Percentiles rank a stretch among this genome's conserved stretches.
Conservation (phyloP, 1,140 invertebrate genomes). For the Oreohelix idahoensis region DNA sequence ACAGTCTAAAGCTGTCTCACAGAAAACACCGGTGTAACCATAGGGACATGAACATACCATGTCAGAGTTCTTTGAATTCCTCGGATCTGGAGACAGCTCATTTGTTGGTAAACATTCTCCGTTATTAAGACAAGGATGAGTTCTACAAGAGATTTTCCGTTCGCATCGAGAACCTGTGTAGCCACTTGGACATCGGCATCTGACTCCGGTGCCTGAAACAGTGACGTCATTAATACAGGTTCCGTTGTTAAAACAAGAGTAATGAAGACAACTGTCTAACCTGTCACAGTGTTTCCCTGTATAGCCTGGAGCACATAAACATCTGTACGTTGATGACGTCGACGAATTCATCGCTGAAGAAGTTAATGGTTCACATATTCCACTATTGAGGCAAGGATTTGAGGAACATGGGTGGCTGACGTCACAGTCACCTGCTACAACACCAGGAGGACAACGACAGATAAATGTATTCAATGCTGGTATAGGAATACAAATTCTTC, state of each 20-base stretch:
- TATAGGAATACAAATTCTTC: constrained; percentile 6
- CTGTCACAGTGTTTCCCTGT: not conserved
- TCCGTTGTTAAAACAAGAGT: constrained; percentile 15
- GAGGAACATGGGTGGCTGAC: not conserved
- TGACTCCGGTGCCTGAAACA: no score
- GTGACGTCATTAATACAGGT: not conserved
- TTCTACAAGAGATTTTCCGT: not conserved
- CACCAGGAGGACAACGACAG: not conserved
- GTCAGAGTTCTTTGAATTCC: not conserved
- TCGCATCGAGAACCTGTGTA: constrained; percentile 3
- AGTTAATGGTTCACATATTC: not conserved
- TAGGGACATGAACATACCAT: constrained; percentile 12
- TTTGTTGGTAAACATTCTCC: not conserved
- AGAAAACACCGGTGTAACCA: constrained; percentile 10
- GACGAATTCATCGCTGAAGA: not conserved
- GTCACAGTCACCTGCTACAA: not conserved
- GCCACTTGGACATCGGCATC: constrained; percentile 3
- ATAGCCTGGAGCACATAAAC: not conserved
- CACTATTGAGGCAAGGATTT: constrained; percentile 25
- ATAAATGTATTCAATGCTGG: not conserved
- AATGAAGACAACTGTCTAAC: not conserved
- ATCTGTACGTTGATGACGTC: not conserved
- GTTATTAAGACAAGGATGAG: constrained; percentile 14
- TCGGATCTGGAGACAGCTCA: not conserved
- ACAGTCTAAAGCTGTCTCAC: constrained; percentile 13